Percentiles rank a stretch among this genome's conserved stretches.
Conservation (phyloP, 1,140 invertebrate species). For the Uloborus diversus region DNA sequence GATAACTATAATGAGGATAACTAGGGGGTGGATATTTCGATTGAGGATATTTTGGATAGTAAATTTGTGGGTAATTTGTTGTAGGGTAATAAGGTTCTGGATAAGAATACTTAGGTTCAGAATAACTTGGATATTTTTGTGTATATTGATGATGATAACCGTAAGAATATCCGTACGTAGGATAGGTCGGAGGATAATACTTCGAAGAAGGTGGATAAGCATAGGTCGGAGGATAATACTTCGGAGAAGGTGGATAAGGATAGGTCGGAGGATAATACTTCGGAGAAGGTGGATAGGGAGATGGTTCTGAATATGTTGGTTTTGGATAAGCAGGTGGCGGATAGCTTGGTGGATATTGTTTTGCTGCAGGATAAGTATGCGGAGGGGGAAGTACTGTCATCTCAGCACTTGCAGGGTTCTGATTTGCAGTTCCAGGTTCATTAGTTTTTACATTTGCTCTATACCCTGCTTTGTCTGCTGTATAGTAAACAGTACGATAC, state of each 20-base stretch:
- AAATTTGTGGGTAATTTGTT: conserved; percentile 1
- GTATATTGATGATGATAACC: not conserved
- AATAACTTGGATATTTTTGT: not conserved
- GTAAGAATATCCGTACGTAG: not conserved
- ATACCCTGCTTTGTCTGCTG: conserved; percentile 50
- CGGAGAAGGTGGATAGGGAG: not conserved
- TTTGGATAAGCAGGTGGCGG: not conserved
- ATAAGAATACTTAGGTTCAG: too few species aligned
- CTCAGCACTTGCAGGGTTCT: conserved; percentile 45
- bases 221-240: not conserved
- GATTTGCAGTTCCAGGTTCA: conserved; percentile 53
- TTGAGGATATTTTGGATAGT: conserved; percentile 15
- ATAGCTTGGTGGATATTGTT: not conserved
- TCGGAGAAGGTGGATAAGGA: not conserved
- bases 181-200: conserved; percentile 10
- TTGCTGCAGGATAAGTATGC: not conserved
- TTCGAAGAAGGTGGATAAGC: not conserved
- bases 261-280: not conserved
- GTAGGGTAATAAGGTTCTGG: not conserved
- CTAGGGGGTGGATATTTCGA: not conserved
- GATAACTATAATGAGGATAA: not conserved
- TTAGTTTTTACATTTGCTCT: conserved; percentile 54
- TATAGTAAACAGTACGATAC: conserved; percentile 51
- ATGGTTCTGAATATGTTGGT: not conserved
- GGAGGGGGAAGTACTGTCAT: conserved; percentile 37